Evolutionary conservation across 2,888 invertebrate species (phyloP).

Genomic region (Argynnis bischoffii): DNA sequence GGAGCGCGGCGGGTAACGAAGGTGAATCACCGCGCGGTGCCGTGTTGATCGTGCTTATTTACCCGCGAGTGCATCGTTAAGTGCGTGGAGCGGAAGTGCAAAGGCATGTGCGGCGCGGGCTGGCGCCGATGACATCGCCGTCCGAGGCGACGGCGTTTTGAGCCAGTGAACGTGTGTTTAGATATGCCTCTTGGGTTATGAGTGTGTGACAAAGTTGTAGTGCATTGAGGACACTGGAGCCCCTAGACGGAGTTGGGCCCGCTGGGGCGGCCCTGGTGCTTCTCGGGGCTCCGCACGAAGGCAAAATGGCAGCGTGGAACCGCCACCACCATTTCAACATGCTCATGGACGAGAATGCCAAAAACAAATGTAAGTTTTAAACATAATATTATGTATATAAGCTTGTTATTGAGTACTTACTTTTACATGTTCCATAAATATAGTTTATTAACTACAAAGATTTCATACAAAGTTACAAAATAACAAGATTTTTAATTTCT

Average conservation of each 20-base stretch:
- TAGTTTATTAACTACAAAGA: too few relatives aligned
- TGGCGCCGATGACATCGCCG: conserved; percentile 77
- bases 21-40: conserved; percentile 75
- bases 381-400: background rate
- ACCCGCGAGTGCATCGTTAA: conserved; percentile 76
- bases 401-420: too few relatives aligned
- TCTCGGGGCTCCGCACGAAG: conserved; percentile 83
- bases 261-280: conserved; percentile 83
- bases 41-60: conserved; percentile 75
- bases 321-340: conserved; percentile 88
- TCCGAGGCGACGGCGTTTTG: conserved; percentile 67
- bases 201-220: conserved; percentile 80
- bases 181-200: conserved; percentile 78
- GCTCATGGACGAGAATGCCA: conserved; percentile 87
- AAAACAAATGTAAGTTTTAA: conserved; percentile 84
- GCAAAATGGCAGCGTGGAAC: conserved; percentile 88
- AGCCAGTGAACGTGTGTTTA: conserved; percentile 73
- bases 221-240: conserved; percentile 83
- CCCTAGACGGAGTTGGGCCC: conserved; percentile 84
- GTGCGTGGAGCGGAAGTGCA: conserved; percentile 78
- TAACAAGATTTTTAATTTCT: too few relatives aligned
- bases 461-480: too few relatives aligned
- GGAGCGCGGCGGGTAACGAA: conserved; percentile 64
- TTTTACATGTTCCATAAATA: too few relatives aligned
- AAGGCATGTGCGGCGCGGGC: conserved; percentile 75